These are phyloP conservation scores for Scrobipalpa costella DNA, from an alignment of 2,888 invertebrate species.

Conservation along the genomic window DNA sequence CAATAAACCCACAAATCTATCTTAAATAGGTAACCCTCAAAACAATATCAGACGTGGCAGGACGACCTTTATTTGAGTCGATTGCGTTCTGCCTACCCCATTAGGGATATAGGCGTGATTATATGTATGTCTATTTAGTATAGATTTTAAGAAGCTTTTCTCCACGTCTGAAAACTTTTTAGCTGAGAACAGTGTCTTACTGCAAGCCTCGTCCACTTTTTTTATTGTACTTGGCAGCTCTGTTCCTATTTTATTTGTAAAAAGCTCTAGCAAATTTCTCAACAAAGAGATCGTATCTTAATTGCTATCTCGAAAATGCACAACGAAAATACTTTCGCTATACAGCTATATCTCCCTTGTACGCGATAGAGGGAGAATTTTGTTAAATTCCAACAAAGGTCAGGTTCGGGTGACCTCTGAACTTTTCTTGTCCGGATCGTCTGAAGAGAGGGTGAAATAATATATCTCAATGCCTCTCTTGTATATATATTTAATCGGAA, in stretches of 20 bases:
- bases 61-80: too few relatives aligned
- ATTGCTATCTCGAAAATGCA: neutral
- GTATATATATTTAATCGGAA: neutral
- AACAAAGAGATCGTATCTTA: neutral
- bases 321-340: neutral
- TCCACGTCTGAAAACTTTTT: too few relatives aligned
- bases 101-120: too few relatives aligned
- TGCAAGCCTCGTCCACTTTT: too few relatives aligned
- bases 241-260: neutral
- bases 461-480: constrained; percentile 17
- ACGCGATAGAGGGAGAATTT: constrained; percentile 19
- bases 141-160: too few relatives aligned
- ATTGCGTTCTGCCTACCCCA: too few relatives aligned
- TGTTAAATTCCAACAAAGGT: constrained; percentile 27
- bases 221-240: too few relatives aligned
- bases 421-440: constrained; percentile 27
- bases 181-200: too few relatives aligned
- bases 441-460: constrained; percentile 4
- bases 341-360: neutral
- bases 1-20: too few relatives aligned
- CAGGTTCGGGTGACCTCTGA: constrained; percentile 30
- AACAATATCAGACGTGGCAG: too few relatives aligned
- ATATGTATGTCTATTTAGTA: too few relatives aligned
- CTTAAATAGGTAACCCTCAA: too few relatives aligned
- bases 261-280: neutral